Evolutionary conservation across 2,113 vertebrate species (phyloP).

Genomic region (Ameiurus melas): DNA sequence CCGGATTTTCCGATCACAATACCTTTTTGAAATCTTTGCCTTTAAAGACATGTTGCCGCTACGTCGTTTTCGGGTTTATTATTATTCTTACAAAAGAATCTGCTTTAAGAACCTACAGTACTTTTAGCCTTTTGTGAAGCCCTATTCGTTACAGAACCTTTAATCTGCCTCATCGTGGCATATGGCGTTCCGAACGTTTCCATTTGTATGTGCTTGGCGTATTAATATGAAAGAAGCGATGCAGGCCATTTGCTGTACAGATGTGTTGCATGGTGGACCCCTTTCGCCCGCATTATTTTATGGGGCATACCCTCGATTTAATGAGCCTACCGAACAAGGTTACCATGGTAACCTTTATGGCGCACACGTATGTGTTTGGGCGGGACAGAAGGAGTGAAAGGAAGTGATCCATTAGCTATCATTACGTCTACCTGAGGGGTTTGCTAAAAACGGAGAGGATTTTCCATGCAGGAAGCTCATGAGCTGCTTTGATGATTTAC

Average conservation of each 20-base stretch:
- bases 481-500: constrained; percentile 14
- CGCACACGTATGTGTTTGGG: constrained; percentile 47
- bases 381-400: neutral
- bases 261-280: constrained; percentile 55
- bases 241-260: constrained; percentile 15
- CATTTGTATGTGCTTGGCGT: neutral
- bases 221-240: constrained; percentile 12
- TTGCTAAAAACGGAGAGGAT: neutral
- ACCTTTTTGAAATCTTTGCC: neutral
- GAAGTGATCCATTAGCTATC: neutral
- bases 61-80: neutral
- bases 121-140: neutral
- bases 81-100: neutral
- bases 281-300: constrained; percentile 53
- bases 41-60: neutral
- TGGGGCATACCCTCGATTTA: constrained; percentile 59
- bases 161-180: constrained; percentile 39
- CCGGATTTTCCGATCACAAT: neutral
- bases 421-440: neutral
- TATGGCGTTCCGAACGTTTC: neutral
- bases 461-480: neutral
- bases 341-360: constrained; percentile 72
- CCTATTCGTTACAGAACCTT: constrained; percentile 35
- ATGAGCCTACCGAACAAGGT: constrained; percentile 66
- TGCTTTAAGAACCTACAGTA: too few species aligned